Evolutionary conservation across 2,113 vertebrate species (phyloP).

Genomic region (Parotia lawesii): DNA sequence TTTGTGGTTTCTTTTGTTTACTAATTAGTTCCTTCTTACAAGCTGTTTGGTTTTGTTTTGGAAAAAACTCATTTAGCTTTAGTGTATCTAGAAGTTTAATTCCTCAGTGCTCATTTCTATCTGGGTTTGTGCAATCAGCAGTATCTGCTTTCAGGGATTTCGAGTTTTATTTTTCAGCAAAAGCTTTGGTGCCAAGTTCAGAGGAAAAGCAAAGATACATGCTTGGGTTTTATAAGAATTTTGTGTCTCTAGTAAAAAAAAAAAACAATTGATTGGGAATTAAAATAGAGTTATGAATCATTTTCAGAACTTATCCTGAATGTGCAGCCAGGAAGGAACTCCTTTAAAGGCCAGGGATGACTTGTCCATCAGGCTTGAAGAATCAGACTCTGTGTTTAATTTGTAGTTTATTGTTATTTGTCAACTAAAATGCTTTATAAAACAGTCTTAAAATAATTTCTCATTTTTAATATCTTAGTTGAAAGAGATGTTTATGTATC

Average conservation of each 20-base stretch:
- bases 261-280: background rate
- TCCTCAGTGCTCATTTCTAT: background rate
- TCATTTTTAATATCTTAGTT: background rate
- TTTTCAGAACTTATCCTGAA: background rate
- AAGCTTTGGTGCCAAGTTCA: background rate
- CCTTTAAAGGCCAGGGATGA: background rate
- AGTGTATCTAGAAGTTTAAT: background rate
- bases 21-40: background rate
- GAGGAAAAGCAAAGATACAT: background rate
- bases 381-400: background rate
- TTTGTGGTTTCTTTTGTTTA: slow-evolving; percentile 21
- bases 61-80: background rate
- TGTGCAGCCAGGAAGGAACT: background rate
- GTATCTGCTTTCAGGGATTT: background rate
- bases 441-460: slow-evolving; percentile 9
- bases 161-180: background rate
- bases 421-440: background rate
- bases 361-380: background rate
- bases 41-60: background rate
- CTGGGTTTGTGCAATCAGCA: slow-evolving; percentile 22
- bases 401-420: background rate
- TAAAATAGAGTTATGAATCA: background rate
- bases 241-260: background rate
- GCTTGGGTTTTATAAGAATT: background rate
- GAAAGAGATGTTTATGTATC: background rate